A percentile compares a stretch with the other conserved stretches of the same genome.
These are phyloP conservation scores for Amphimallon solstitiale DNA, from an alignment of 2,888 invertebrate genomes.

Conservation along the genomic window DNA sequence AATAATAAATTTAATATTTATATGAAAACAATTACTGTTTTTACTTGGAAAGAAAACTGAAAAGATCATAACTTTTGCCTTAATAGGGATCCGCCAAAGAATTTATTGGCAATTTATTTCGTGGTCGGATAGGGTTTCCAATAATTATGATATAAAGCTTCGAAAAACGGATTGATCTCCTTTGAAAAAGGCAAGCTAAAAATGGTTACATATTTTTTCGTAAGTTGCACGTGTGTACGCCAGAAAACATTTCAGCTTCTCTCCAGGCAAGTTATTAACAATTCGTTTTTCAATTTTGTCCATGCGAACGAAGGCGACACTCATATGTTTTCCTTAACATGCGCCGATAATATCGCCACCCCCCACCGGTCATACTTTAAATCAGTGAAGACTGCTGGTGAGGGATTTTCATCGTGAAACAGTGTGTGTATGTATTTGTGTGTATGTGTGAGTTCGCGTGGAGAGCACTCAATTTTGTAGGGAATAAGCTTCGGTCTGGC, in stretches of 20 bases:
- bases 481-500: conserved; percentile 11
- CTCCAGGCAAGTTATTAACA: conserved; percentile 21
- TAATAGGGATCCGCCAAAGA: too few species aligned
- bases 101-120: too few species aligned
- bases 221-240: background rate
- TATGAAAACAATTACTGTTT: too few species aligned
- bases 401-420: background rate
- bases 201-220: too few species aligned
- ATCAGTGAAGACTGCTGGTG: background rate
- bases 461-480: conserved; percentile 17
- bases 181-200: too few species aligned
- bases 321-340: conserved; percentile 12
- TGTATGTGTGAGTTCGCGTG: background rate
- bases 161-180: too few species aligned
- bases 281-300: conserved; percentile 24
- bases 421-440: background rate
- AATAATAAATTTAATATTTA: too few species aligned
- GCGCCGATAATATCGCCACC: conserved; percentile 3
- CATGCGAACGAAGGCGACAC: background rate
- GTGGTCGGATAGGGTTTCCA: too few species aligned
- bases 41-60: too few species aligned
- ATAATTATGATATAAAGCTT: too few species aligned
- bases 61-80: too few species aligned
- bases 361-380: background rate
- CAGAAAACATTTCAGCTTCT: background rate